These are phyloP conservation scores for Coelopa frigida DNA, from an alignment of 1,140 invertebrate species.

Conservation along the genomic window DNA sequence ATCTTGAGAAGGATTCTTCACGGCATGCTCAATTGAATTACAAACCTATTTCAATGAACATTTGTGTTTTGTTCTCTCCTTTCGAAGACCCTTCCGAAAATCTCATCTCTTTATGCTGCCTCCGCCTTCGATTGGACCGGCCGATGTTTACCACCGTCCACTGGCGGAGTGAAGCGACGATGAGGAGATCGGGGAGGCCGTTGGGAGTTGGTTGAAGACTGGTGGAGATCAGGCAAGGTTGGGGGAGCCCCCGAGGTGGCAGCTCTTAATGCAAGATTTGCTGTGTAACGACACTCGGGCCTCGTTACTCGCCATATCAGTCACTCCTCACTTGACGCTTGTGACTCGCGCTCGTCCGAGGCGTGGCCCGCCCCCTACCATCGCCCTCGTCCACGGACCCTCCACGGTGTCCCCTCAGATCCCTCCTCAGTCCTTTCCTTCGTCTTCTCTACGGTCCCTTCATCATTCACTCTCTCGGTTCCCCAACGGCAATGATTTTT, in stretches of 20 bases:
- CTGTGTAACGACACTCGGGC: slow-evolving; percentile 16
- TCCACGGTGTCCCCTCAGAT: not conserved
- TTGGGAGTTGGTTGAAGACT: slow-evolving; percentile 1
- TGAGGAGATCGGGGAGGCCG: too few relatives aligned
- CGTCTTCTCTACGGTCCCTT: too few relatives aligned
- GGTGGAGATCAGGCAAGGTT: not conserved
- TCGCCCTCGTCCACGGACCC: not conserved
- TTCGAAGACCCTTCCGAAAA: too few relatives aligned
- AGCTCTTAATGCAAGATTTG: slow-evolving; percentile 7
- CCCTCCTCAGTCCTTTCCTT: too few relatives aligned
- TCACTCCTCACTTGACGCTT: slow-evolving; percentile 44
- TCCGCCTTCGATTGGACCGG: too few relatives aligned
- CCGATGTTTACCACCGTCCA: not conserved
- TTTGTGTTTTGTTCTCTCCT: too few relatives aligned
- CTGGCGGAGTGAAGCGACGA: not conserved
- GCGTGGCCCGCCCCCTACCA: slow-evolving; percentile 1
- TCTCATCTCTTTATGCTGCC: too few relatives aligned
- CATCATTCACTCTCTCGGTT: too few relatives aligned
- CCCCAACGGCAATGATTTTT: too few relatives aligned
- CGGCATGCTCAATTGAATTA: too few relatives aligned
- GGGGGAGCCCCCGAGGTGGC: not conserved
- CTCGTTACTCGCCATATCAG: slow-evolving; percentile 43
- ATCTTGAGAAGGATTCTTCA: too few relatives aligned
- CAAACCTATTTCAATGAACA: too few relatives aligned
- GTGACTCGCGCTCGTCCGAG: slow-evolving; percentile 25